Percentiles rank a stretch among this genome's conserved stretches.
These are phyloP conservation scores for Calliphora vomitoria DNA, from an alignment of 2,888 invertebrate species.

Conservation along the genomic window DNA sequence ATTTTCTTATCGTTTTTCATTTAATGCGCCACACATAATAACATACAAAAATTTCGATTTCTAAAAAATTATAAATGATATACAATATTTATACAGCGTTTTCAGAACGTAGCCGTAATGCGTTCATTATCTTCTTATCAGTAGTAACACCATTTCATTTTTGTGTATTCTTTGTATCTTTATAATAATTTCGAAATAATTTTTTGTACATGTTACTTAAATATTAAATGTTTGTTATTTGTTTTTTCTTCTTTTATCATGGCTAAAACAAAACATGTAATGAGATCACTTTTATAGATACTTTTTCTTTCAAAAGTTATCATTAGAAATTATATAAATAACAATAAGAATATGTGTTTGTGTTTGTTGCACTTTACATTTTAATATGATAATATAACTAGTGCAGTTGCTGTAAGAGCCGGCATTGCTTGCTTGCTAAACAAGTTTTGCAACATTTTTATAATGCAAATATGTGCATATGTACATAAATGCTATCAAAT, in stretches of 20 bases:
- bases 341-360: conserved; percentile 18
- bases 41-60: conserved; percentile 32
- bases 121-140: conserved; percentile 63
- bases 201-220: conserved; percentile 4
- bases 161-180: neutral
- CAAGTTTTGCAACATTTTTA: conserved; percentile 65
- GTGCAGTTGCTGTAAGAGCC: neutral
- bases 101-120: neutral
- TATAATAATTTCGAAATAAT: conserved; percentile 40
- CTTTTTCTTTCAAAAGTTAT: conserved; percentile 54
- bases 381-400: neutral
- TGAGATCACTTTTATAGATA: conserved; percentile 57
- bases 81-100: conserved; percentile 1
- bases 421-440: conserved; percentile 21
- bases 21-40: conserved; percentile 31
- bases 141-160: conserved; percentile 39
- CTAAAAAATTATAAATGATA: neutral
- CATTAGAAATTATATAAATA: conserved; percentile 39
- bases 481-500: neutral
- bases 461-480: neutral
- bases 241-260: conserved; percentile 16
- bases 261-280: conserved; percentile 33
- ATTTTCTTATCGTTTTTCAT: conserved; percentile 54
- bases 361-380: neutral
- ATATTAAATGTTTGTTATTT: neutral